Base-by-base conservation (phyloP, 2,797 vertebrate genomes). In the Botia kubotai region DNA sequence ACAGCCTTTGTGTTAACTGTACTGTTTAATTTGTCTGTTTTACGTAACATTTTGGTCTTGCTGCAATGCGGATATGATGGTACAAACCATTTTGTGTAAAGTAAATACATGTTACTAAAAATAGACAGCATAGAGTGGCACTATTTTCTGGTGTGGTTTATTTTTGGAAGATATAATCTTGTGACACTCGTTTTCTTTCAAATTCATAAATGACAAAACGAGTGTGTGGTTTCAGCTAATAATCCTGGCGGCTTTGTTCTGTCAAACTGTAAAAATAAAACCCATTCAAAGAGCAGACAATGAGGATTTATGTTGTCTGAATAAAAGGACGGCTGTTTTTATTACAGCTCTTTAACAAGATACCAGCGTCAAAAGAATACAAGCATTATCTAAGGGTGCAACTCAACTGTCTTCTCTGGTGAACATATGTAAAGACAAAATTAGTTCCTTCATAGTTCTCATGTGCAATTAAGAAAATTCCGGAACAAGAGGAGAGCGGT, bases 341-440 rank as follows among this genome's bases (percentile, higher is more conserved):
- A 85, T 74, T 73, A 79, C 58, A 29, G 33, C 63, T 48, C 69
- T 87, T 84, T 86, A 85, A 88, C 78, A 85, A 87, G 83, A 85
- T 80, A 85, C 80, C 84, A 76, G 79, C 65, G 12, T 77, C 68
- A 83, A 86, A 77, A 74, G 67, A 65, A 72, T 17, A 63, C 57
- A 72, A 60, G 43, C 55, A 4, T 70, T 60, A 55, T 67, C 29
- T 8, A 36, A 78, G 83, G 81, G 79, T 80, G 63, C 82, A 53
- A 77, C 66, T 71, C 71, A 12, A 62, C 58, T 75, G 43, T 80
- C 21, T 69, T 60, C 29, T 76, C 57, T 84, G 84, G 81, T 65
- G 53, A 80, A 65, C 79, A 75, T 75, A 82, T 83, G 86, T 57
- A 66, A 79, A 70, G 68, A 77, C 78, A 60, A 60, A 72, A 75